phyloP scores from a whole-genome alignment of 2,797 vertebrate species.

The Sardinella longiceps region DNA sequence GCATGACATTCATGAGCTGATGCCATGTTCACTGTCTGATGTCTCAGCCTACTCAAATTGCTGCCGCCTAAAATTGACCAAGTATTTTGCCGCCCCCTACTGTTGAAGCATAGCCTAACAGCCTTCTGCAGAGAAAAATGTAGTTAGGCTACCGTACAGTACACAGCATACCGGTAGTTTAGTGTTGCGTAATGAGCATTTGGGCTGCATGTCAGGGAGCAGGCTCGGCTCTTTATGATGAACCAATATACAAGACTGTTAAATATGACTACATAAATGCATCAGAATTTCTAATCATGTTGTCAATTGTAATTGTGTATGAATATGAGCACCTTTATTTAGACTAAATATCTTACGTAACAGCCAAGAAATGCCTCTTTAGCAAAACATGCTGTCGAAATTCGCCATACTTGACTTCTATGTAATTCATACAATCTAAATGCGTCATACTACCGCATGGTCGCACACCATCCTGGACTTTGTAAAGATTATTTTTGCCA shows the following conservation, averaged over 20 bases:
- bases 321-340: not conserved
- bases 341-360: not conserved
- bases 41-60: too few species aligned
- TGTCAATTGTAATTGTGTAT: not conserved
- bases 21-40: too few species aligned
- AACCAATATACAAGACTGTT: not conserved
- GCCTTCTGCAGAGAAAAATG: not conserved
- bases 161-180: not conserved
- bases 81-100: not conserved
- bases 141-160: too few species aligned
- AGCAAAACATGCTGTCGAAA: not conserved
- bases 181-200: not conserved
- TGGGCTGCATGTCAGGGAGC: not conserved
- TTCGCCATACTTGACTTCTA: not conserved
- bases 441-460: not conserved
- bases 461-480: not conserved
- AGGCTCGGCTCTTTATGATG: not conserved
- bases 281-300: not conserved
- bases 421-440: not conserved
- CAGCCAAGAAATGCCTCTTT: not conserved
- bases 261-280: not conserved
- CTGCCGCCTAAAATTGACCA: not conserved
- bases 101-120: not conserved
- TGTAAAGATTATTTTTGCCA: not conserved
- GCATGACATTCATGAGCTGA: too few species aligned